These are phyloP conservation scores for Kuschelorhynchus macadamiae DNA, from an alignment of 2,888 invertebrate genomes.

Conservation along the genomic window DNA sequence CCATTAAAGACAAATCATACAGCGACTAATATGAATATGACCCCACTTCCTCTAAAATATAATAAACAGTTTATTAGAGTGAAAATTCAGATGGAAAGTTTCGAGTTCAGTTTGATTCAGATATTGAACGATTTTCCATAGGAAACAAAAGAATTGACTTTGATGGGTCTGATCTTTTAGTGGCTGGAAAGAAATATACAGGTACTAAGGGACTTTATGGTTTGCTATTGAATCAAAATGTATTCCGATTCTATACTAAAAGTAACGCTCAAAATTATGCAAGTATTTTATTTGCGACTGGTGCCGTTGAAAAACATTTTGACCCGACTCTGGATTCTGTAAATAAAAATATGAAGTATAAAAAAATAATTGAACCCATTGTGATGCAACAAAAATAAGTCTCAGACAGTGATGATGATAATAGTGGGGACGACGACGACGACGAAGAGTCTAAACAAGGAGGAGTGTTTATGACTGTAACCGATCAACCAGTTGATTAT, in stretches of 20 bases:
- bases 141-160: slow-evolving; percentile 5
- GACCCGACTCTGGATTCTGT: too few species aligned
- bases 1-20: not conserved
- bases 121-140: not conserved
- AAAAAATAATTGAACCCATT: not conserved
- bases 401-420: not conserved
- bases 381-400: not conserved
- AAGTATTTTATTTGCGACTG: not conserved
- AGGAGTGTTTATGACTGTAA: not conserved
- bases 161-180: not conserved
- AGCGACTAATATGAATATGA: not conserved
- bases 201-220: not conserved
- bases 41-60: not conserved
- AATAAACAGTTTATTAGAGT: not conserved
- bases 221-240: not conserved
- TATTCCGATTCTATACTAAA: not conserved
- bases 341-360: not conserved
- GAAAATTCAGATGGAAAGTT: not conserved
- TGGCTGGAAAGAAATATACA: not conserved
- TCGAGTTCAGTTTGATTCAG: not conserved
- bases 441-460: not conserved
- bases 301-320: not conserved
- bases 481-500: not conserved
- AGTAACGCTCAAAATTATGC: not conserved
- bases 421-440: not conserved